These are phyloP conservation scores for Augochlora pura DNA, from an alignment of 1,140 invertebrate genomes.

Conservation along the genomic window DNA sequence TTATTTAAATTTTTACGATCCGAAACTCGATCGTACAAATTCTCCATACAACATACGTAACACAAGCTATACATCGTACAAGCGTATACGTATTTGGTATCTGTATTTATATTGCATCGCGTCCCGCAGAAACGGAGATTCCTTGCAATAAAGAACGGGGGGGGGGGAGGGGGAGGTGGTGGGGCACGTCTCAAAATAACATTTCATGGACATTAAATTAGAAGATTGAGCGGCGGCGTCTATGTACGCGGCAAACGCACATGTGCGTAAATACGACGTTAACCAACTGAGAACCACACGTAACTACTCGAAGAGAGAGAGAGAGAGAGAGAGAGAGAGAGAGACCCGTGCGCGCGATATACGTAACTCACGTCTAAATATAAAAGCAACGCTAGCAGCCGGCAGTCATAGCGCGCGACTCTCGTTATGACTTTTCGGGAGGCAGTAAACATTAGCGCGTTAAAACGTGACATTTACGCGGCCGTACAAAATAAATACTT, in stretches of 20 bases:
- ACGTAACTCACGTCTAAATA: slow-evolving; percentile 39
- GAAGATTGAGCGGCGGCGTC: not conserved
- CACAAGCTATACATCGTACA: no score
- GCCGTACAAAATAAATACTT: slow-evolving; percentile 5
- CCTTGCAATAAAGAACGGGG: not conserved
- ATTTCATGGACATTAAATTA: not conserved
- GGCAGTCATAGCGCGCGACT: no score
- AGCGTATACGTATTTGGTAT: no score
- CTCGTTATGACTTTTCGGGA: slow-evolving; percentile 30
- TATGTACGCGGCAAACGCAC: not conserved
- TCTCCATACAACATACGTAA: no score
- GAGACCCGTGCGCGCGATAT: not conserved
- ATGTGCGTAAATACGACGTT: slow-evolving; percentile 2
- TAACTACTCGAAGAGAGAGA: no score
- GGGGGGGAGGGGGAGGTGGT: no score
- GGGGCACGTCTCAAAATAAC: not conserved
- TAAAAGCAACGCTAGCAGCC: slow-evolving; percentile 30
- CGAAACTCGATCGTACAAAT: no score
- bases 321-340: no score
- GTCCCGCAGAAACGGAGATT: not conserved
- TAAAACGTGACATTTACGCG: not conserved
- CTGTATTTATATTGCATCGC: no score
- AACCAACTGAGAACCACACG: slow-evolving; percentile 6
- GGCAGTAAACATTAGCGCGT: slow-evolving; percentile 12
- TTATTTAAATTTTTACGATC: no score